Evolutionary conservation across 2,888 invertebrate genomes (phyloP), one percentile per base, ranked within the genome.

Genomic region (Ornithoptera alexandrae): DNA sequence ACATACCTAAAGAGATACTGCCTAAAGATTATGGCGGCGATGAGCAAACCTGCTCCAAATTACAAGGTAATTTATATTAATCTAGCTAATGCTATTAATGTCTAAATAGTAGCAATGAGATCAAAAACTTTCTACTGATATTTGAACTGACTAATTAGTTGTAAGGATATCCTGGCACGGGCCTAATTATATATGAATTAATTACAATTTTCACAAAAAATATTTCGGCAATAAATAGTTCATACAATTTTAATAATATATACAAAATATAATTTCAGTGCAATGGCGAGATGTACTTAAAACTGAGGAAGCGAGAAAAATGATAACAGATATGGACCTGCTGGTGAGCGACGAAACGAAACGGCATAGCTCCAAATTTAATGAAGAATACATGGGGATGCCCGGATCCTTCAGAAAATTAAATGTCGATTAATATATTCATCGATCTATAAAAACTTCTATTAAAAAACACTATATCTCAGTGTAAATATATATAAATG

Each of bases 341-440:
- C 63, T 88, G 15, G 74, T 89, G 2, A 81, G 85, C 15, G 88
- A 92, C 56, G 91, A 92, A 73, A 77, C 87, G 0, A 86, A 85
- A 66, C 76, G 91, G 65, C 79, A 78, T 1, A 73, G 77, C 0
- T 75, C 80, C 0, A 88, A 87, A 65, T 90, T 90, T 72, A 89
- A 89, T 42, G 86, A 89, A 71, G 89, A 91, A 69, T 90, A 89
- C 57, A 77, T 90, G 78, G 90, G 91, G 17, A 90, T 91, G 88
- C 90, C 90, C 0, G 91, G 91, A 0, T 90, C 91, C 1, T 92
- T 92, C 71, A 85, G 89, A 71, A 85, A 78, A 74, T 74, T 91
- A 64, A 79, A 81, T 50, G 88, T 91, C 2, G 90, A 90, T 79
- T 91, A 82, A 76, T 22, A 0, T 58, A 58, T 57, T 20, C 4